Percentiles rank a stretch among this genome's conserved stretches.
These are phyloP conservation scores for Pyrrhura leucotis DNA, from an alignment of 2,797 vertebrate genomes.

Conservation along the genomic window DNA sequence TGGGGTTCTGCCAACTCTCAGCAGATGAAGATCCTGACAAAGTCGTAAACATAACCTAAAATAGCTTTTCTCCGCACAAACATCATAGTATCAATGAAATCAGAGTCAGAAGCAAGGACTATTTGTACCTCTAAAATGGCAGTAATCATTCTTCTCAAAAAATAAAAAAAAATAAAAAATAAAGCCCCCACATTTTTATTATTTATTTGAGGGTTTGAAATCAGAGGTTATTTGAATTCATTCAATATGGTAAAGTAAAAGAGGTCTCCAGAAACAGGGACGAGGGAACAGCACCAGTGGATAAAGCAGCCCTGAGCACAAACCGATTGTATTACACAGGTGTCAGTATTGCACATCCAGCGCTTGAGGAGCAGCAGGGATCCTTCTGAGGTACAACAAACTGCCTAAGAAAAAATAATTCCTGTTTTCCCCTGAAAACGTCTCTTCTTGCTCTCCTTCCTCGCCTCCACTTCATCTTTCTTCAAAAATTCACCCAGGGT, in stretches of 20 bases:
- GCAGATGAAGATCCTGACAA: not conserved
- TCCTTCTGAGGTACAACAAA: not conserved
- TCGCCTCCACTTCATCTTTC: not conserved
- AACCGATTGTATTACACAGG: fast-evolving
- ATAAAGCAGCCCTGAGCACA: not conserved
- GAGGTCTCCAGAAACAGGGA: not conserved
- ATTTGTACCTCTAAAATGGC: not conserved
- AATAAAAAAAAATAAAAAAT: no score
- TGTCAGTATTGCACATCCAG: not conserved
- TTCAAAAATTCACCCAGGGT: not conserved
- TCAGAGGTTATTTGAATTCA: not conserved
- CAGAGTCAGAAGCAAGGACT: not conserved
- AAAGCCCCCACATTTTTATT: not conserved
- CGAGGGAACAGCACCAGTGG: not conserved
- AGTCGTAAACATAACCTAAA: not conserved
- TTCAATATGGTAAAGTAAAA: not conserved
- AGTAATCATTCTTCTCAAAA: not conserved
- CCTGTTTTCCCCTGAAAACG: not conserved
- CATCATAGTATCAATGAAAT: not conserved
- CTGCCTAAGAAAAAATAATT: not conserved
- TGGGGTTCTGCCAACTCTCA: not conserved
- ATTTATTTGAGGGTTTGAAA: not conserved
- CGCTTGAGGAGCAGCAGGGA: not conserved
- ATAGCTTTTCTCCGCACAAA: not conserved
- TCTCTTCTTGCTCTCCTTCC: not conserved